Conservation (phyloP, 2,797 vertebrate species). For the Pseudomugil tenellus region DNA sequence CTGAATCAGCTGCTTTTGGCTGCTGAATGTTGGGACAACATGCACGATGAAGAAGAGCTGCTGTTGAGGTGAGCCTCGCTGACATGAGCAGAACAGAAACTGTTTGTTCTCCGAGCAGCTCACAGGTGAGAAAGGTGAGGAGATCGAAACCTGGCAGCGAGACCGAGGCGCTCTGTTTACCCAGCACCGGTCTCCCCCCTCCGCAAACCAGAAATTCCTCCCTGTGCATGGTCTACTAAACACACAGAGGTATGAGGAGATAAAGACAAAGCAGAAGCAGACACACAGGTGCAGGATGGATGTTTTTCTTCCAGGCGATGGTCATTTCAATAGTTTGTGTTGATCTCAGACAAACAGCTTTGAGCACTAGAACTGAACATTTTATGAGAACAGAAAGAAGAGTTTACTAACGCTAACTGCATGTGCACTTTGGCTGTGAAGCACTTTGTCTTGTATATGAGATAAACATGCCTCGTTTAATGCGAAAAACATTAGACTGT, state of each 20-base stretch:
- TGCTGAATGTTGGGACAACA: neutral
- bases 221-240: neutral
- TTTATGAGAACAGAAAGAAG: no score
- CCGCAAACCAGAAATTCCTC: constrained; percentile 11
- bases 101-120: constrained; percentile 51
- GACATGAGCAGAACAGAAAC: constrained; percentile 49
- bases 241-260: constrained; percentile 21
- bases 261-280: neutral
- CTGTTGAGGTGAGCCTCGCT: constrained; percentile 12
- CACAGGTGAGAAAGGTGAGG: constrained; percentile 54
- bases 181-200: constrained; percentile 9
- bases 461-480: no score
- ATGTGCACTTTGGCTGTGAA: no score
- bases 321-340: no score
- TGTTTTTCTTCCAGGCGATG: no score
- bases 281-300: no score
- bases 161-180: constrained; percentile 46
- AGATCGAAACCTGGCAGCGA: constrained; percentile 68
- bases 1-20: neutral
- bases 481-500: no score
- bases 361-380: no score
- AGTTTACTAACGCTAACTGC: no score
- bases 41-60: neutral
- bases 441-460: no score
- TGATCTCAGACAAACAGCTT: no score